These are phyloP conservation scores for Cryptoblepharus egeriae DNA, from an alignment of 2,797 vertebrate species.

Conservation along the genomic window DNA sequence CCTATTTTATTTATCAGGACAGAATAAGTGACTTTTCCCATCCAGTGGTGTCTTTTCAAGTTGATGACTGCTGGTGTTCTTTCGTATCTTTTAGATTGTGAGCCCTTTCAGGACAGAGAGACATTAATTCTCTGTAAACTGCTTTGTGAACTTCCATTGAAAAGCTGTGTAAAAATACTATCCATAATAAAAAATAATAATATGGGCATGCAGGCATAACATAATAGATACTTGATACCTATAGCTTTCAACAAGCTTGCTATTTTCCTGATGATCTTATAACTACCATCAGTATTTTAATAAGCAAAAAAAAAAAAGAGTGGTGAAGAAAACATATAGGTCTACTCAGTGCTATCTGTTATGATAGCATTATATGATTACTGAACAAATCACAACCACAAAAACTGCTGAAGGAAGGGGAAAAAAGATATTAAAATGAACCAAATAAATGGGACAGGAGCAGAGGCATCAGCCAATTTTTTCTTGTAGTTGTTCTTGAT, in stretches of 20 bases:
- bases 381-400: conserved; percentile 6
- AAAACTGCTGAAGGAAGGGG: neutral
- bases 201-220: neutral
- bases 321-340: neutral
- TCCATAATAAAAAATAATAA: too few relatives aligned
- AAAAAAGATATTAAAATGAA: conserved; percentile 7
- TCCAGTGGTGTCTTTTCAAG: too few relatives aligned
- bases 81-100: too few relatives aligned
- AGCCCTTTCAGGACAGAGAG: too few relatives aligned
- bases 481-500: conserved; percentile 16
- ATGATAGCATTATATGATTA: neutral
- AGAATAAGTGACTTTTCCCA: too few relatives aligned
- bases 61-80: too few relatives aligned
- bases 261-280: neutral
- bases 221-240: neutral
- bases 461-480: conserved; percentile 6
- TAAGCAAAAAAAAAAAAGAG: neutral
- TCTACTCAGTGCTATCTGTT: neutral
- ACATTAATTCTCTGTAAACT: too few relatives aligned
- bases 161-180: too few relatives aligned
- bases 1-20: too few relatives aligned
- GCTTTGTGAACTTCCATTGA: too few relatives aligned
- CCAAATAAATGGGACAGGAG: conserved; percentile 14
- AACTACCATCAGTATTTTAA: neutral
- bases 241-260: neutral